These are phyloP conservation scores for Xiphorhynchus erythropygius DNA, from an alignment of 2,797 vertebrate genomes.

Conservation along the genomic window DNA sequence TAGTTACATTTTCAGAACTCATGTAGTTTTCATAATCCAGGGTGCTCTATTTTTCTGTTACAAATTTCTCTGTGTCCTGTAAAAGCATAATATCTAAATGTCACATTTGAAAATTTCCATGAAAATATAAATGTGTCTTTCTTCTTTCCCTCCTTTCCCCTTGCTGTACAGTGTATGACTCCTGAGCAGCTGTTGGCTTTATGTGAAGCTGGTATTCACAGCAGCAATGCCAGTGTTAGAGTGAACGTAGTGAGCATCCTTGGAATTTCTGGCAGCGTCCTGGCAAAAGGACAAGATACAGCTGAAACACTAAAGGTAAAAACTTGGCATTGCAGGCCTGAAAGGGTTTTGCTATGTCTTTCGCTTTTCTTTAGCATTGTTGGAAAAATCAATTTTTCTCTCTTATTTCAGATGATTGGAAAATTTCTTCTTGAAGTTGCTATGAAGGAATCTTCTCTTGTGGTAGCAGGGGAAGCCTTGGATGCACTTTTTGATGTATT, in stretches of 20 bases:
- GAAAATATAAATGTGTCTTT: background rate
- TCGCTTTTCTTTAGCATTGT: background rate
- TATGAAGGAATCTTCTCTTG: slow-evolving; percentile 85
- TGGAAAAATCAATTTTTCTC: background rate
- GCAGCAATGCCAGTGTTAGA: slow-evolving; percentile 83
- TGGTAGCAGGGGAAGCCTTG: slow-evolving; percentile 92
- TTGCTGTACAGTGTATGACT: slow-evolving; percentile 83
- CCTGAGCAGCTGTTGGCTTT: slow-evolving; percentile 91
- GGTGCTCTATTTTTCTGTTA: background rate
- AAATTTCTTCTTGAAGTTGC: slow-evolving; percentile 89
- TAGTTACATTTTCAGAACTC: background rate
- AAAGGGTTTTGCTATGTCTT: background rate
- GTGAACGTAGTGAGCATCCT: slow-evolving; percentile 92
- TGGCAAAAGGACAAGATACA: slow-evolving; percentile 86
- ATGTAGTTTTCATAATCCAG: background rate
- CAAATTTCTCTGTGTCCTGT: background rate
- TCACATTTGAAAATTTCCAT: background rate
- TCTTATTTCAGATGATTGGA: slow-evolving; percentile 86
- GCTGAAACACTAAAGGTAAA: slow-evolving; percentile 89
- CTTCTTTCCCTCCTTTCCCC: too few relatives aligned
- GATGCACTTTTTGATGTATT: slow-evolving; percentile 97
- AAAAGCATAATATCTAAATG: background rate
- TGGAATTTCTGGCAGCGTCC: slow-evolving; percentile 91
- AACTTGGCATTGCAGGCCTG: background rate
- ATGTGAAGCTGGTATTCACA: slow-evolving; percentile 84